A percentile compares a stretch with the other conserved stretches of the same genome.
Conservation (phyloP, 2,113 vertebrate genomes). For the Talpa occidentalis region DNA sequence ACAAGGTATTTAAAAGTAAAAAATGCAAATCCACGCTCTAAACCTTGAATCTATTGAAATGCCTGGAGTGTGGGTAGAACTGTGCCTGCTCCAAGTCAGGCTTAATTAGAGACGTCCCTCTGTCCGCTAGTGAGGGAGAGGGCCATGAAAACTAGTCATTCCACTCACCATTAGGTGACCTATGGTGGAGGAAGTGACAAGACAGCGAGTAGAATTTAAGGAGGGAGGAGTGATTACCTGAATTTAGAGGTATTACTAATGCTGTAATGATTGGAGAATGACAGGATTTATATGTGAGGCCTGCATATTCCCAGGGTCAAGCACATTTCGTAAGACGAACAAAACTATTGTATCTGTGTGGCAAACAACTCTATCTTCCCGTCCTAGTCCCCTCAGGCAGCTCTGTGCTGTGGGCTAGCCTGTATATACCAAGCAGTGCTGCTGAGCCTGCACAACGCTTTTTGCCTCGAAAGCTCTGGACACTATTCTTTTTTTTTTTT, state of each 20-base stretch:
- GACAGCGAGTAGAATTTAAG: neutral
- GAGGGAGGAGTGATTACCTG: neutral
- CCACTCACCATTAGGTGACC: neutral
- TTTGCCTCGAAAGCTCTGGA: neutral
- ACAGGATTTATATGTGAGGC: neutral
- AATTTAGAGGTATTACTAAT: neutral
- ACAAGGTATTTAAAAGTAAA: conserved; percentile 18
- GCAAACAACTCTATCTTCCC: neutral
- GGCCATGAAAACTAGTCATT: neutral
- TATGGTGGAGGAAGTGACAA: neutral
- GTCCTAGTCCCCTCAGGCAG: neutral
- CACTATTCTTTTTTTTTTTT: too few relatives aligned
- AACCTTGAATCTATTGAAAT: neutral
- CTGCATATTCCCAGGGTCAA: neutral
- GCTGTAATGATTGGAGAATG: neutral
- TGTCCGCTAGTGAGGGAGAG: neutral
- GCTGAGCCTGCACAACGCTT: neutral
- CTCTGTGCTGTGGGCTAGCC: neutral
- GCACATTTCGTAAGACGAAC: neutral
- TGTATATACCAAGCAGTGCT: neutral
- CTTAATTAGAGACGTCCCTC: neutral
- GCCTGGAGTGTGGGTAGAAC: neutral
- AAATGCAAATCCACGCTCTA: neutral
- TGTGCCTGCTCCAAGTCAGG: neutral
- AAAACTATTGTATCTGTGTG: neutral